Base-by-base conservation (phyloP, 2,888 invertebrate genomes). In the Gastracanthus pulcherrimus region DNA sequence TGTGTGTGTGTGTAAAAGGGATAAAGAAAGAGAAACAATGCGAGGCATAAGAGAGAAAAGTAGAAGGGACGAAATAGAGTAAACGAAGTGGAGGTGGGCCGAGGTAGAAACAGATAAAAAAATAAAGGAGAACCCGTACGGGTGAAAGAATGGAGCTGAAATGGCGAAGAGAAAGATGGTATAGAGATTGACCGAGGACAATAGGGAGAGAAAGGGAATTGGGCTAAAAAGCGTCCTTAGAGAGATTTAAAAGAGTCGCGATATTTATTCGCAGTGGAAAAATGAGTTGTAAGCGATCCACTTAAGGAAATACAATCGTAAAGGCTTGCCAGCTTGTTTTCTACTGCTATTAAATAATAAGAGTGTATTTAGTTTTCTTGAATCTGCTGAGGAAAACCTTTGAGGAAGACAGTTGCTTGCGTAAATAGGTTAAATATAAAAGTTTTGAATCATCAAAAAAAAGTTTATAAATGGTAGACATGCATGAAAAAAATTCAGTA, bases 231-330 rank as follows among this genome's bases (percentile, higher is more conserved):
- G 45, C 66, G 38, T 66, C 41, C 76, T 76, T 60, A 71, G 34
- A 16, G 13, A 23, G 48, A 64, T 41, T 74, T 64, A 75, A 78
- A 81, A 58, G 70, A 78, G 36, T 78, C 62, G 62, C 51, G 70
- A 75, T 76, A 76, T 76, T 66, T 76, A 38, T 70, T 69, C 34
- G 67, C 60, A 29, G 26, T 45, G 29, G 72, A 81, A 78, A 81
- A 76, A 78, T 78, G 69, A 77, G 51, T 77, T 81, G 62, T 64
- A 75, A 77, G 58, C 19, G 67, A 48, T 31, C 60, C 67, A 71
- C 70, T 76, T 81, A 71, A 81, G 58, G 67, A 29, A 69, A 81
- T 71, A 29, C 69, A 69, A 77, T 81, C 62, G 77, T 29, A 6
- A 34, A 23, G 34, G 45, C 19, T 45, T 45, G 19, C 48, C 6